phyloP scores from a whole-genome alignment of 2,113 vertebrate species.

The Romanogobio albipinnatus region DNA sequence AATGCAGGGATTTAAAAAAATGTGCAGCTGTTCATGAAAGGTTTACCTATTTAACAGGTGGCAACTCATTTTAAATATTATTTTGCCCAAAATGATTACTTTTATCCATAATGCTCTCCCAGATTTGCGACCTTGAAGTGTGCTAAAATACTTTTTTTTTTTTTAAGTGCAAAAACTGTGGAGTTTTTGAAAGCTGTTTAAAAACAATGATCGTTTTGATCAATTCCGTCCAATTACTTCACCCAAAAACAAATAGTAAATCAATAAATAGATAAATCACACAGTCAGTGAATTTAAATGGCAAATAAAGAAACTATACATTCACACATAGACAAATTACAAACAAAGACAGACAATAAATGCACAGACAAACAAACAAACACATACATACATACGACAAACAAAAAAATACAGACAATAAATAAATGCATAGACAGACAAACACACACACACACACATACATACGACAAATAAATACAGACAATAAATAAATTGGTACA shows the following conservation, averaged over 20 bases:
- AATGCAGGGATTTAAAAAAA: no score
- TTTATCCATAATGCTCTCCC: background rate
- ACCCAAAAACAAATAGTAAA: background rate
- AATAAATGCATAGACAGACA: no score
- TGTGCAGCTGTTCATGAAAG: background rate
- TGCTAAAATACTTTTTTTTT: background rate
- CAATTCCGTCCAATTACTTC: background rate
- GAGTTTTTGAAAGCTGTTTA: background rate
- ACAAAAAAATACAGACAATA: no score
- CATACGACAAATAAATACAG: no score
- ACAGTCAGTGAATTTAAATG: no score
- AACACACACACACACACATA: no score
- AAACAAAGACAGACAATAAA: no score
- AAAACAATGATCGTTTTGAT: background rate
- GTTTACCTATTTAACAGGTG: slow-evolving; percentile 5
- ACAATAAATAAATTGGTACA: no score
- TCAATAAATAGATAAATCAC: background rate
- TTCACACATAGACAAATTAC: no score
- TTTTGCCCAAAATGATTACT: background rate
- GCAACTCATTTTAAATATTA: background rate
- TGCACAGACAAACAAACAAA: no score
- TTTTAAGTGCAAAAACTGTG: background rate
- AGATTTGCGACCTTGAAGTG: background rate
- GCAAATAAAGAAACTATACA: no score
- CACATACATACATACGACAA: no score